Evolutionary conservation across 2,797 vertebrate species (phyloP).

Genomic region (Cossypha caffra): DNA sequence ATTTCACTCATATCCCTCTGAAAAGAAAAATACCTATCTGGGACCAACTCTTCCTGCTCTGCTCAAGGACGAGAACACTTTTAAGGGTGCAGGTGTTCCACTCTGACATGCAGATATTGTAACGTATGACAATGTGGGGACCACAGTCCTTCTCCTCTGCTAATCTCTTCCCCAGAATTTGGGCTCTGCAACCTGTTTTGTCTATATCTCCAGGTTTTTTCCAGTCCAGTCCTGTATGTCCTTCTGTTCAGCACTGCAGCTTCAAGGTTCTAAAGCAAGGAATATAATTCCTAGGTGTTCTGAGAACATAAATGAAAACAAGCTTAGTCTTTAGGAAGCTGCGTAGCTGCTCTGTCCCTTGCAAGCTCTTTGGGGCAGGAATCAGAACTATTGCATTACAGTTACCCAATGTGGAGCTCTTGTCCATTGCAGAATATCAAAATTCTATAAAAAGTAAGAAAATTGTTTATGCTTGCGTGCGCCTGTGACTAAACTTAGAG

Average conservation of each 20-base stretch:
- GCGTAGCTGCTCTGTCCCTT: not conserved
- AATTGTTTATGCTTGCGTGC: not conserved
- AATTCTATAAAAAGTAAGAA: not conserved
- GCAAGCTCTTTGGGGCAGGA: not conserved
- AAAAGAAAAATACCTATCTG: not conserved
- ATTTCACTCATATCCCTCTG: not conserved
- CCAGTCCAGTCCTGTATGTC: not conserved
- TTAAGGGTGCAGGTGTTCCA: fast-evolving
- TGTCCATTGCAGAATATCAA: not conserved
- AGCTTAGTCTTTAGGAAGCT: not conserved
- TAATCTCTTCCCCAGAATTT: not conserved
- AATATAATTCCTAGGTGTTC: not conserved
- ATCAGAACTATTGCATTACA: not conserved
- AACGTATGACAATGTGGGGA: fast-evolving
- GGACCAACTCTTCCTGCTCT: not conserved
- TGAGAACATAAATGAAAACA: not conserved
- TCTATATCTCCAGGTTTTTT: not conserved
- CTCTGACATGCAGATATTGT: not conserved
- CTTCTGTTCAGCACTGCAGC: not conserved
- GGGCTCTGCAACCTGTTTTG: not conserved
- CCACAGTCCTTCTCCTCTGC: not conserved
- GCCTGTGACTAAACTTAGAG: not conserved
- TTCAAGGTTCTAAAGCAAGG: not conserved
- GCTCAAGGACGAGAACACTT: not conserved
- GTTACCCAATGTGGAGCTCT: not conserved